A percentile compares a stretch with the other conserved stretches of the same genome.
These are phyloP conservation scores for Ptychochromis oligacanthus DNA, from an alignment of 2,113 vertebrate species.

Conservation along the genomic window DNA sequence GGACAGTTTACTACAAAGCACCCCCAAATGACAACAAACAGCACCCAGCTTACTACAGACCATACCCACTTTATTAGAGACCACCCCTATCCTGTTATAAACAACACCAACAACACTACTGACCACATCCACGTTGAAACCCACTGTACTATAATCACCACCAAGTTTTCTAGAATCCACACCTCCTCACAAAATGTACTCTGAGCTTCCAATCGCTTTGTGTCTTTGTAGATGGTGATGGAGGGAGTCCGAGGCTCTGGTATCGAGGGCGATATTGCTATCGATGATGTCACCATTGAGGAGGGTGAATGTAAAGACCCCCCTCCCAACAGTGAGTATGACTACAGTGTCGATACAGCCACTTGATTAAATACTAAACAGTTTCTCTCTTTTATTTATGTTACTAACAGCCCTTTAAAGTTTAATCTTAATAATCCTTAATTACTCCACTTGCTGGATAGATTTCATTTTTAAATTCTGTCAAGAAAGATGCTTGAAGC, in stretches of 20 bases:
- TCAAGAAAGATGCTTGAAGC: neutral
- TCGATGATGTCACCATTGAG: slow-evolving; percentile 92
- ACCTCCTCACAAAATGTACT: neutral
- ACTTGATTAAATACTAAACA: neutral
- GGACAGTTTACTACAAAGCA: neutral
- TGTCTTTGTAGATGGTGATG: slow-evolving; percentile 85
- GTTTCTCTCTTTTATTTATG: neutral
- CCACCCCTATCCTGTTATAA: neutral
- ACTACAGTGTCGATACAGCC: neutral
- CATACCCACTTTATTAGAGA: neutral
- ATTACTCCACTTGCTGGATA: too few relatives aligned
- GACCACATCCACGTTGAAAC: neutral
- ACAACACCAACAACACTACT: neutral
- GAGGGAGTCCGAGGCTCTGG: slow-evolving; percentile 93
- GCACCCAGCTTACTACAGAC: neutral
- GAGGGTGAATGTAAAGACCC: slow-evolving; percentile 94
- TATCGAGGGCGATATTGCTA: slow-evolving; percentile 95
- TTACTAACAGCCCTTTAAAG: too few relatives aligned
- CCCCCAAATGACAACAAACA: neutral
- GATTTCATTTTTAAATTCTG: neutral
- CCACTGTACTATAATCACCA: neutral
- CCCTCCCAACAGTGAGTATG: slow-evolving; percentile 85
- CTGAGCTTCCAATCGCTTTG: neutral
- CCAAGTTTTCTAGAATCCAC: neutral
- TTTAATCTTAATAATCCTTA: too few relatives aligned